These are phyloP conservation scores for Meloidogyne floridensis DNA, from an alignment of 1,140 invertebrate genomes.

Conservation along the genomic window DNA sequence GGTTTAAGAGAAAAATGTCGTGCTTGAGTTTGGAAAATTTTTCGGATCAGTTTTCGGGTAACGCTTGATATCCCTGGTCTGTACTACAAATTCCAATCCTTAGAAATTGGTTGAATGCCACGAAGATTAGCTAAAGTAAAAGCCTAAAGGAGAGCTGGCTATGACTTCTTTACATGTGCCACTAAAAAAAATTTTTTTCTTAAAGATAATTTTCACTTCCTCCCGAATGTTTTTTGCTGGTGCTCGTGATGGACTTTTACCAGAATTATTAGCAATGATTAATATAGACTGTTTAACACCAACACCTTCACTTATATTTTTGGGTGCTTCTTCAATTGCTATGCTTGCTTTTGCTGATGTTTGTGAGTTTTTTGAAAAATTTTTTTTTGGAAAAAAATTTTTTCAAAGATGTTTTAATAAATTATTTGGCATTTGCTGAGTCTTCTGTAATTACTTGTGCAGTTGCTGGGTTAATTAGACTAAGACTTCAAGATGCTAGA, in stretches of 20 bases:
- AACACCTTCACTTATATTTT: conserved; percentile 60
- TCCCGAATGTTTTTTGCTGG: conserved; percentile 65
- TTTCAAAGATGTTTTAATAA: conserved; percentile 73
- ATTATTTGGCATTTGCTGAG: conserved; percentile 90
- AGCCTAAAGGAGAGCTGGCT: too few species aligned
- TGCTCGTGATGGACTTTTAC: conserved; percentile 59
- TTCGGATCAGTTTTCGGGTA: too few species aligned
- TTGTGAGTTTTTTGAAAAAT: conserved; percentile 70
- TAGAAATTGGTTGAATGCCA: too few species aligned
- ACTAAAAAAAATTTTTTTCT: conserved; percentile 38
- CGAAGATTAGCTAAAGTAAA: too few species aligned
- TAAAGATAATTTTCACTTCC: conserved; percentile 60
- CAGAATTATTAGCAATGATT: conserved; percentile 65
- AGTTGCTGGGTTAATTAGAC: conserved; percentile 81
- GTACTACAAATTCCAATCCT: too few species aligned
- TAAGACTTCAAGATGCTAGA: conserved; percentile 74
- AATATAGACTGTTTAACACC: conserved; percentile 55
- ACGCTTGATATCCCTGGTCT: too few species aligned
- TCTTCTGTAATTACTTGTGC: conserved; percentile 87
- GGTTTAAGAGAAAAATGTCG: too few species aligned
- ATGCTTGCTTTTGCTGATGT: conserved; percentile 84
- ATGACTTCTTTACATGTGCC: too few species aligned
- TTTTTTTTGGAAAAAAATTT: not conserved
- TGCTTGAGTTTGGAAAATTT: too few species aligned
- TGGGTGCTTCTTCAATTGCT: conserved; percentile 75